Evolutionary conservation across 2,888 invertebrate species (phyloP).

Genomic region (Agrochola lychnidis): DNA sequence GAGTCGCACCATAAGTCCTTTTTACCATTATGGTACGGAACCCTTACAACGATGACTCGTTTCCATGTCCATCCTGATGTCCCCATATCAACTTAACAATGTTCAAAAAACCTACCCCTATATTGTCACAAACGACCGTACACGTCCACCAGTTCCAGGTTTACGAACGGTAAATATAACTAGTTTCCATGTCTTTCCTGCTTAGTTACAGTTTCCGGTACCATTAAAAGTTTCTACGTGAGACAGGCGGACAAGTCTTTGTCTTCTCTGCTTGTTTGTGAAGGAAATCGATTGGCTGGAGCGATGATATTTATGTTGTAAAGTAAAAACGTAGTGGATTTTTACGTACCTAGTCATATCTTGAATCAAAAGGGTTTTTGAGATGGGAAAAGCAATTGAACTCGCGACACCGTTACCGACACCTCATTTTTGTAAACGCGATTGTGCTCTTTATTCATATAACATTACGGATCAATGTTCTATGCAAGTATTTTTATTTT

Average conservation of each 20-base stretch:
- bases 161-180: not conserved
- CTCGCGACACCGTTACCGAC: too few species aligned
- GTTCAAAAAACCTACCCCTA: not conserved
- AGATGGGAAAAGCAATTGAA: too few species aligned
- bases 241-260: constrained; percentile 19
- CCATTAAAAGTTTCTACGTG: constrained; percentile 70
- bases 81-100: not conserved
- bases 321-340: not conserved
- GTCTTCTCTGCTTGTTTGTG: constrained; percentile 29
- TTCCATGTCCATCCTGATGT: too few species aligned
- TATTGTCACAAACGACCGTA: not conserved
- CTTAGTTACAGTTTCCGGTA: constrained; percentile 72
- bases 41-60: too few species aligned
- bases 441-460: too few species aligned
- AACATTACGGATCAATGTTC: too few species aligned
- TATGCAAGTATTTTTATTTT: too few species aligned
- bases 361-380: not conserved
- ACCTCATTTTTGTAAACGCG: too few species aligned
- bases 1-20: too few species aligned
- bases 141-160: not conserved
- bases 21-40: too few species aligned
- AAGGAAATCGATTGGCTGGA: constrained; percentile 12
- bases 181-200: constrained; percentile 56
- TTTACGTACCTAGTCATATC: not conserved
- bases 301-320: not conserved